Conservation (phyloP, 2,888 invertebrate genomes). For the Muscina levida region DNA sequence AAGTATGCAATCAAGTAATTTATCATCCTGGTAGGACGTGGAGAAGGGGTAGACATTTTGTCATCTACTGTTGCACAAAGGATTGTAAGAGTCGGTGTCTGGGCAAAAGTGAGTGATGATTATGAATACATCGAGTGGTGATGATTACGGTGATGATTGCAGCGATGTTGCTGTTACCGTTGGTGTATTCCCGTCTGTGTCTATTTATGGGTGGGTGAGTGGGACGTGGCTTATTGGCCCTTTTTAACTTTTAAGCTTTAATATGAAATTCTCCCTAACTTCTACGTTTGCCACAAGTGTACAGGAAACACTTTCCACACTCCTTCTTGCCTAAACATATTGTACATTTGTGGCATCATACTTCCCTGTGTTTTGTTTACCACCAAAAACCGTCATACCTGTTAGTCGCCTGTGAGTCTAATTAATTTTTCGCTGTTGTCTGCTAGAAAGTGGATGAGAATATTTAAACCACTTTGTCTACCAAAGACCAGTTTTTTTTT, state of each 20-base stretch:
- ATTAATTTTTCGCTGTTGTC: slow-evolving; percentile 51
- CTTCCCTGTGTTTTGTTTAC: slow-evolving; percentile 19
- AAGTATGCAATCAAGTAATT: slow-evolving; percentile 71
- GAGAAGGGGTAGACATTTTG: slow-evolving; percentile 65
- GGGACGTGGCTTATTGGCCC: slow-evolving; percentile 70
- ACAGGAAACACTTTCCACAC: slow-evolving; percentile 25
- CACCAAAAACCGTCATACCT: slow-evolving; percentile 47
- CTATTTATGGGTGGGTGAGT: slow-evolving; percentile 19
- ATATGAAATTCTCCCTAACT: slow-evolving; percentile 58
- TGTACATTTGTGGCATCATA: slow-evolving; percentile 34
- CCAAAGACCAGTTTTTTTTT: slow-evolving; percentile 14
- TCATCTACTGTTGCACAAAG: slow-evolving; percentile 63
- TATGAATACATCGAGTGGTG: slow-evolving; percentile 36
- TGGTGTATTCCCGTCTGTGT: slow-evolving; percentile 64
- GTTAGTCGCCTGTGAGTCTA: slow-evolving; percentile 45
- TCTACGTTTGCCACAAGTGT: not conserved
- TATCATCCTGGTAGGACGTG: slow-evolving; percentile 48
- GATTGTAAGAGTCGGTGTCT: not conserved
- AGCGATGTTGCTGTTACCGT: slow-evolving; percentile 50
- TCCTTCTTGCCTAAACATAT: not conserved
- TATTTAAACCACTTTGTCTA: slow-evolving; percentile 50
- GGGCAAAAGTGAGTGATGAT: slow-evolving; percentile 51
- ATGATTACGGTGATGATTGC: slow-evolving; percentile 35
- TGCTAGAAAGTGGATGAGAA: slow-evolving; percentile 41
- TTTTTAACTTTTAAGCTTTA: slow-evolving; percentile 76